phyloP scores from a whole-genome alignment of 2,797 vertebrate species.

The Trachops cirrhosus region DNA sequence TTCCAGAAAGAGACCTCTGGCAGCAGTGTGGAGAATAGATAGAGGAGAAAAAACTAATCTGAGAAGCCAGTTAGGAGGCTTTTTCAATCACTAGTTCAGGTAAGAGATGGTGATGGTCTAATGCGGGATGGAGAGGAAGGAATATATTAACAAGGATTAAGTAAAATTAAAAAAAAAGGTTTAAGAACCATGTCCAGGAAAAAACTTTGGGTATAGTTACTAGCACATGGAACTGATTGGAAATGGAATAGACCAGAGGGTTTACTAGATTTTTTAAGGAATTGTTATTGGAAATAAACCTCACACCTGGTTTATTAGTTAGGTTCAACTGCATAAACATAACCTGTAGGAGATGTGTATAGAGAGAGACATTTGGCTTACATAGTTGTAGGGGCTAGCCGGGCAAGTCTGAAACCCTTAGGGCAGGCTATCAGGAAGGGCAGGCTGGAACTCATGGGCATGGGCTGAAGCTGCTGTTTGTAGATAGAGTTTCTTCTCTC shows the following conservation, averaged over 20 bases:
- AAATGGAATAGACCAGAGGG: constrained; percentile 40
- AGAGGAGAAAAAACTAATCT: constrained; percentile 78
- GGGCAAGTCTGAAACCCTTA: constrained; percentile 6
- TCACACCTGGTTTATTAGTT: background rate
- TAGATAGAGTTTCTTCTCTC: background rate
- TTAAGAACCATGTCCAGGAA: constrained; percentile 47
- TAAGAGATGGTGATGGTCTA: constrained; percentile 73
- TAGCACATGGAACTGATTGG: constrained; percentile 52
- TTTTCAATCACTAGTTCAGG: constrained; percentile 79
- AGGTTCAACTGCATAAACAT: constrained; percentile 17
- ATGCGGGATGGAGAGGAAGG: constrained; percentile 73
- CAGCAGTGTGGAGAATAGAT: constrained; percentile 78
- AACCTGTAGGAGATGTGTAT: background rate
- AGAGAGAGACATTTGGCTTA: background rate
- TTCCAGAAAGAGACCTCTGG: constrained; percentile 79
- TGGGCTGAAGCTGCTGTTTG: background rate
- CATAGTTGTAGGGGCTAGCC: background rate
- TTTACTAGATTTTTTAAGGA: constrained; percentile 35
- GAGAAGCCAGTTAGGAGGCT: constrained; percentile 77
- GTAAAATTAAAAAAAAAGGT: constrained; percentile 17
- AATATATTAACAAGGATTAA: constrained; percentile 58
- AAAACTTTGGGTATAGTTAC: constrained; percentile 45
- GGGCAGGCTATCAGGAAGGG: background rate
- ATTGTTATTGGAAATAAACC: constrained; percentile 42
- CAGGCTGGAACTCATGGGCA: background rate